Percentiles rank a stretch among this genome's conserved stretches.
These are phyloP conservation scores for Naja naja DNA, from an alignment of 2,113 vertebrate species.

Conservation along the genomic window DNA sequence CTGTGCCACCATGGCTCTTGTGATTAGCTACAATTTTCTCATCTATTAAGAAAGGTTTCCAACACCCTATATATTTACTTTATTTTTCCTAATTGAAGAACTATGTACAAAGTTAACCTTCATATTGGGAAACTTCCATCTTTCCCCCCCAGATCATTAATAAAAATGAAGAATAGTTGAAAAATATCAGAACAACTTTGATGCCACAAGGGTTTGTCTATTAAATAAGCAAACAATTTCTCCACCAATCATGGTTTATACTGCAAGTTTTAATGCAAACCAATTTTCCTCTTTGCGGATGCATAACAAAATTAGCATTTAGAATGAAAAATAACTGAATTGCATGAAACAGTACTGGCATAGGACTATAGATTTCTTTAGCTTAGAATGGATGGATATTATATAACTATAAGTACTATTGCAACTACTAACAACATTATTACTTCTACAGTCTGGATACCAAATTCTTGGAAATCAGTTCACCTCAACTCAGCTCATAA, in stretches of 20 bases:
- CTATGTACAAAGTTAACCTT: no score
- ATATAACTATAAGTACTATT: not conserved
- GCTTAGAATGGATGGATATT: not conserved
- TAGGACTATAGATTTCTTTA: not conserved
- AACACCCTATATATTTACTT: no score
- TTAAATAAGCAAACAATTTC: not conserved
- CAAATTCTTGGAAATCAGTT: not conserved
- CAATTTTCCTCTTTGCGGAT: not conserved
- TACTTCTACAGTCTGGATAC: not conserved
- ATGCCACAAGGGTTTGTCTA: no score
- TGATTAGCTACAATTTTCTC: no score
- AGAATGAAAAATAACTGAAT: not conserved
- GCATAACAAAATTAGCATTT: not conserved
- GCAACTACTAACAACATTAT: not conserved
- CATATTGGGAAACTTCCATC: no score
- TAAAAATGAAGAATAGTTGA: no score
- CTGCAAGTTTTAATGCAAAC: not conserved
- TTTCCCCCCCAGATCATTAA: no score
- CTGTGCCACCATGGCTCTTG: no score
- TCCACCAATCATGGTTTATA: not conserved
- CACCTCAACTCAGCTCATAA: conserved; percentile 7
- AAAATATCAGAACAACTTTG: no score
- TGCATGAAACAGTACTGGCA: not conserved
- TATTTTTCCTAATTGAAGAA: no score
- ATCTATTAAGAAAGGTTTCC: no score